These are phyloP conservation scores for Choloepus didactylus DNA, from an alignment of 2,797 vertebrate genomes.

Conservation along the genomic window DNA sequence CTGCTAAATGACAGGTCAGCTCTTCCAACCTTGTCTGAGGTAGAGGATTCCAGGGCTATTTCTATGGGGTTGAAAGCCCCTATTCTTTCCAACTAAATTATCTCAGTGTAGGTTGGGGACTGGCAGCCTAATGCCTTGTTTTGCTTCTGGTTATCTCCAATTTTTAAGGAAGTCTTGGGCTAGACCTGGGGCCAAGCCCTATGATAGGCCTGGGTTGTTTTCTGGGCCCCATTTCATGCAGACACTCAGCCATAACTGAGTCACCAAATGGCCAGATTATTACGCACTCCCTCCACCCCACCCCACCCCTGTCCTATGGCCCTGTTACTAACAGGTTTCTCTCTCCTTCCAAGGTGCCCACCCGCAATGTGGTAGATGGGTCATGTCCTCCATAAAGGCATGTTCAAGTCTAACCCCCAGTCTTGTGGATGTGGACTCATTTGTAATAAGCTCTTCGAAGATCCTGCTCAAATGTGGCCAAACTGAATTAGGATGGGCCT, in stretches of 20 bases:
- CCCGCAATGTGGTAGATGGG: too few relatives aligned
- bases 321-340: neutral
- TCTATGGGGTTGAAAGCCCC: neutral
- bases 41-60: neutral
- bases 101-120: neutral
- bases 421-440: too few relatives aligned
- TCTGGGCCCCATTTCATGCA: neutral
- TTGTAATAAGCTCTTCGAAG: too few relatives aligned
- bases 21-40: neutral
- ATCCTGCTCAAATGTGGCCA: too few relatives aligned
- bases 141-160: neutral
- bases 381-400: too few relatives aligned
- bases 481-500: too few relatives aligned
- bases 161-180: neutral
- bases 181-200: neutral
- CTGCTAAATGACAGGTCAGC: neutral
- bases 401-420: too few relatives aligned
- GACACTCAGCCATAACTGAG: neutral
- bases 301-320: fast-evolving
- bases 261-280: too few relatives aligned
- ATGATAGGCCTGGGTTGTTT: neutral
- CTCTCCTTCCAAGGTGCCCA: neutral
- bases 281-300: neutral
- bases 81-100: neutral
- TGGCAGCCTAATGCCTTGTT: neutral